These are phyloP conservation scores for Falcaria lacertinaria DNA, from an alignment of 2,888 invertebrate species.

Conservation along the genomic window DNA sequence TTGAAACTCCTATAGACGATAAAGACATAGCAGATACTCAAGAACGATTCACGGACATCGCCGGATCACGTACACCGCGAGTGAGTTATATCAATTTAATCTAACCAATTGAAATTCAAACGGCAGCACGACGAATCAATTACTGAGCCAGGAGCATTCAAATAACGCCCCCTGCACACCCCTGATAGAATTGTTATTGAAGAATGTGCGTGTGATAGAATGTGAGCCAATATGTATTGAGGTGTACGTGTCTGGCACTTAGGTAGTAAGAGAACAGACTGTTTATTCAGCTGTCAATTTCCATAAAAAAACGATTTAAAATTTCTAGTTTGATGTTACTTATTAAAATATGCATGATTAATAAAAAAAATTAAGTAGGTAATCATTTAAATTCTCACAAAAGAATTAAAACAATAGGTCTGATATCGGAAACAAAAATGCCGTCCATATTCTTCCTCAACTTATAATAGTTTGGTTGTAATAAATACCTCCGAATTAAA, in stretches of 20 bases:
- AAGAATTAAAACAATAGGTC: too few species aligned
- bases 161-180: conserved; percentile 51
- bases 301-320: too few species aligned
- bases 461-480: too few species aligned
- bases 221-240: conserved; percentile 58
- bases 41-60: conserved; percentile 35
- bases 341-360: too few species aligned
- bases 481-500: too few species aligned
- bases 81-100: conserved; percentile 74
- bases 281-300: too few species aligned
- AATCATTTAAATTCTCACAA: too few species aligned
- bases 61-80: conserved; percentile 35
- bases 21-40: conserved; percentile 5
- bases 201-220: conserved; percentile 76
- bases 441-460: too few species aligned
- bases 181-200: conserved; percentile 70
- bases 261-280: background rate
- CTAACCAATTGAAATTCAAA: conserved; percentile 73
- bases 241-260: conserved; percentile 18
- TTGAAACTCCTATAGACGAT: background rate
- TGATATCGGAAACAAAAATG: too few species aligned
- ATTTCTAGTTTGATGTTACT: too few species aligned
- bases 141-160: conserved; percentile 55
- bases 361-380: too few species aligned
- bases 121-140: conserved; percentile 61